Evolutionary conservation across 2,113 vertebrate species (phyloP), one percentile per base, ranked within the genome.

Genomic region (Syngnathoides biaculeatus): DNA sequence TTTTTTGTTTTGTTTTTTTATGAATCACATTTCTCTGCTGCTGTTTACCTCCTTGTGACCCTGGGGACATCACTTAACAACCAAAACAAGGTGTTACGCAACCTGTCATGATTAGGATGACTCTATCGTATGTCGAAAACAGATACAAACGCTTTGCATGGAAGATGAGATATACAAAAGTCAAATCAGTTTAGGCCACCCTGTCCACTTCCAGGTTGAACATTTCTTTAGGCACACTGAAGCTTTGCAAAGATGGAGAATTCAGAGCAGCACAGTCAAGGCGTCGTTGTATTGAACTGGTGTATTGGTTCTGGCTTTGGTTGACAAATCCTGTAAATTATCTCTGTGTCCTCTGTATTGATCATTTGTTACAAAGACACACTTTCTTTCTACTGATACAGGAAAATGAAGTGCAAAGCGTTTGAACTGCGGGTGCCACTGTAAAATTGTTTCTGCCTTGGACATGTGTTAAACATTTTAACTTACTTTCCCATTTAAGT

Each of bases 211-310:
- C 10, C 8, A 7, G 64, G 39, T 35, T 58, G 15, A 66, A 13
- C 56, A 17, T 40, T 35, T 78, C 40, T 39, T 22, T 30, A 60
- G 50, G 53, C 0, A 27, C 48, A 40, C 59, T 20, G 35, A 27
- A 43, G 66, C 30, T 67, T 52, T 38, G 70, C 55, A 71, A 67
- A 68, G 67, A 77, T 71, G 71, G 69, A 47, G 61, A 38, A 45
- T 71, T 68, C 35, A 15, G 20, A 71, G 8, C 8, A 45, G 52
- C 42, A 12, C 17, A n/a, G 56, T 53, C 59, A 4, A 8, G 30
- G 53, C 38, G 47, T 13, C 27, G 15, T 39, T 2, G 48, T 67
- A 77, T 73, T 75, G 67, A 77, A 75, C 53, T 58, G 47, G 15
- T 38, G n/a, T 20, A 40, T 40, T 78, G 67, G 64, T 73, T 64